Conservation (phyloP, 2,113 vertebrate species). For the Anseranas semipalmata region DNA sequence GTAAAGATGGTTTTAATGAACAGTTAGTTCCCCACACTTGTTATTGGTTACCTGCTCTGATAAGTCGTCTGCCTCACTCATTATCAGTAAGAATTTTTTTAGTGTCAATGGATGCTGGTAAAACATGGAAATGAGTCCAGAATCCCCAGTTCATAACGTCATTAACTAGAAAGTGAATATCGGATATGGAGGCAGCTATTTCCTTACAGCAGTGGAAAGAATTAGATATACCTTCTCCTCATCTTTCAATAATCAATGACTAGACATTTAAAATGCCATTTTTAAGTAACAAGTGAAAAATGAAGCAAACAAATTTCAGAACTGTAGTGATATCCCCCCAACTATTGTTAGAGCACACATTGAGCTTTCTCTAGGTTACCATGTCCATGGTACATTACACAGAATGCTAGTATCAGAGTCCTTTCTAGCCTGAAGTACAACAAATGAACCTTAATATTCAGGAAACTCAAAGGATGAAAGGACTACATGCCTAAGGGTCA, state of each 20-base stretch:
- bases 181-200: neutral
- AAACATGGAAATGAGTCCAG: neutral
- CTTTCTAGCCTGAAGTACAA: neutral
- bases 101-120: neutral
- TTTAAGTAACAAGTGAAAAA: neutral
- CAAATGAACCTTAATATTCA: neutral
- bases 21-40: neutral
- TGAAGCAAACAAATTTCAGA: neutral
- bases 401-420: neutral
- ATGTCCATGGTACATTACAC: neutral
- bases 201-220: neutral
- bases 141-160: neutral
- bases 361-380: neutral
- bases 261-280: neutral
- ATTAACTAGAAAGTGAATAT: neutral
- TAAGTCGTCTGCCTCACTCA: neutral
- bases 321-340: neutral
- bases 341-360: neutral
- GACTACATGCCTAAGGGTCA: neutral
- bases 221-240: neutral
- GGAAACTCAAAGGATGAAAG: neutral
- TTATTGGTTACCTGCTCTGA: neutral
- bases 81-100: neutral
- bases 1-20: slow-evolving; percentile 12
- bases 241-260: neutral